Conservation (phyloP, 2,888 invertebrate species). For the Habroteleia sp. region DNA sequence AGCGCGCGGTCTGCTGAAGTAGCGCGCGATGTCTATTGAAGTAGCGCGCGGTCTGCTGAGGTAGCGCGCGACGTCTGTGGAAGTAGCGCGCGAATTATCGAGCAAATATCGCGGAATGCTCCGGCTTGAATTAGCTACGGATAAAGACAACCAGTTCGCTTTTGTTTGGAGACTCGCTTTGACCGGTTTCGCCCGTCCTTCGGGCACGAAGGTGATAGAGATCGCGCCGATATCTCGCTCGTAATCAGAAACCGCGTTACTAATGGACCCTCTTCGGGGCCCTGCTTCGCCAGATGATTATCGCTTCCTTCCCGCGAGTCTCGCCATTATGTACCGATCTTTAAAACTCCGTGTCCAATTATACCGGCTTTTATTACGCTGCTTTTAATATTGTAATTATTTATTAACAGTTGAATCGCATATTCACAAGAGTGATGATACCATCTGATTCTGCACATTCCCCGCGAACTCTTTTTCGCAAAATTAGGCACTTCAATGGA, state of each 20-base stretch:
- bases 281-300: slow-evolving; percentile 58
- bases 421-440: slow-evolving; percentile 27
- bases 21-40: too few relatives aligned
- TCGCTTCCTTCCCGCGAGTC: slow-evolving; percentile 31
- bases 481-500: too few relatives aligned
- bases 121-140: slow-evolving; percentile 26
- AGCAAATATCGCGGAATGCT: slow-evolving; percentile 49
- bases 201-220: slow-evolving; percentile 67
- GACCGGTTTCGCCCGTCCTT: slow-evolving; percentile 52
- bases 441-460: not conserved
- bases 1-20: too few relatives aligned
- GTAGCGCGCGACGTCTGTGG: too few relatives aligned
- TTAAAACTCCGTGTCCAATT: slow-evolving; percentile 44
- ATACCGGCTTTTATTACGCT: slow-evolving; percentile 30
- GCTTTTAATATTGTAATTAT: slow-evolving; percentile 46
- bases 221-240: slow-evolving; percentile 72
- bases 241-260: slow-evolving; percentile 62
- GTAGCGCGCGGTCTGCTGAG: too few relatives aligned
- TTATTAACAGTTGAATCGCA: slow-evolving; percentile 41
- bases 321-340: slow-evolving; percentile 28
- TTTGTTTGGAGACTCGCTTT: slow-evolving; percentile 38
- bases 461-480: too few relatives aligned
- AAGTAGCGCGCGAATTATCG: slow-evolving; percentile 55
- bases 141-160: slow-evolving; percentile 51
- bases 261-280: slow-evolving; percentile 58